Conservation (phyloP, 2,113 vertebrate genomes). For the Scartelaos histophorus region DNA sequence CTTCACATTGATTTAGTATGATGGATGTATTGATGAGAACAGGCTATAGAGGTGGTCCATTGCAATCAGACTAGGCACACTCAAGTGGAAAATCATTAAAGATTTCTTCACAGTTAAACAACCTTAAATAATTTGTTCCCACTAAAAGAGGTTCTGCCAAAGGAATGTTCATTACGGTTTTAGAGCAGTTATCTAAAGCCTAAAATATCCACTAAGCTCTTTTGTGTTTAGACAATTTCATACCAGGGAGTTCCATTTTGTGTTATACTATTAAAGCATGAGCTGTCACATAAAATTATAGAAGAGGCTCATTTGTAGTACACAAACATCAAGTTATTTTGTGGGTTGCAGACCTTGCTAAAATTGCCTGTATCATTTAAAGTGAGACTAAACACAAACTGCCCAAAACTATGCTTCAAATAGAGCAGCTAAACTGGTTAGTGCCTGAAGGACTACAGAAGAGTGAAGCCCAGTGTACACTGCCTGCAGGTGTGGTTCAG, state of each 20-base stretch:
- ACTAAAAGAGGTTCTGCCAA: slow-evolving; percentile 18
- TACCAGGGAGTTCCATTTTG: background rate
- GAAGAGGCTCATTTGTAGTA: background rate
- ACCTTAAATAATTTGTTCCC: slow-evolving; percentile 34
- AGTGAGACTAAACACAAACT: background rate
- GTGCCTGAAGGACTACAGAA: no score
- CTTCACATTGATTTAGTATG: slow-evolving; percentile 10
- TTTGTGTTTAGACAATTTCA: background rate
- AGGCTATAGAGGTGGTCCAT: slow-evolving; percentile 1
- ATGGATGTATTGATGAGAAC: slow-evolving; percentile 13
- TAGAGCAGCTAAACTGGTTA: no score
- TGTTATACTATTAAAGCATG: background rate
- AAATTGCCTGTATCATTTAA: slow-evolving; percentile 2
- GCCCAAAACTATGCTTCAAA: no score
- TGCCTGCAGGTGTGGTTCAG: no score
- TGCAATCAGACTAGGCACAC: slow-evolving; percentile 26
- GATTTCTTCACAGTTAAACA: slow-evolving; percentile 25
- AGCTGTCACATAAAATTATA: background rate
- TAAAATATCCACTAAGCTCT: background rate
- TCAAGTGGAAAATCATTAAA: slow-evolving; percentile 45
- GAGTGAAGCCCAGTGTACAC: no score
- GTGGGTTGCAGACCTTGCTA: background rate
- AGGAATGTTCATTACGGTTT: background rate
- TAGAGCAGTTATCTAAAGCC: background rate
- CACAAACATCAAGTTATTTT: background rate